Base-by-base conservation (phyloP, 2,113 vertebrate genomes). In the Cariama cristata region DNA sequence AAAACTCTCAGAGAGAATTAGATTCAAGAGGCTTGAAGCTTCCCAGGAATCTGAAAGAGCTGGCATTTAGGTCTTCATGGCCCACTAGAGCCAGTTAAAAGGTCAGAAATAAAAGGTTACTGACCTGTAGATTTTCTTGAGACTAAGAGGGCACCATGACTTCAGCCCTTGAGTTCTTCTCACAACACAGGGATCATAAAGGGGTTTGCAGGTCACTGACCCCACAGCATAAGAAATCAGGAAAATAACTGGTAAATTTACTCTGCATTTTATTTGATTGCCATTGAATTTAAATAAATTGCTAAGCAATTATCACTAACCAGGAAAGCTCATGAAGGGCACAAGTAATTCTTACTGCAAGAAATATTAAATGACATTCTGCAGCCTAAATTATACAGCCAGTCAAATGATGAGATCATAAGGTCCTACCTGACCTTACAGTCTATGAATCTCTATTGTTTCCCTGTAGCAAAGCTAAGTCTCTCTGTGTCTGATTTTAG, bases 71-170 rank as follows among this genome's bases (percentile, higher is more conserved):
- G 83, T 92, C 98, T 98, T 98, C 98, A 98, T 97, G 98, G 98
- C 96, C 97, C 96, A 90, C 95, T 98, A 97, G 97, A 98, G 95
- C 92, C 21, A 87, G 97, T 98, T 98, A 98, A 98, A 98, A 98
- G 97, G 90, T 98, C 97, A 98, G 86, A 97, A 98, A 98, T 96
- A 98, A 98, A 98, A 98, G 98, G 97, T 97, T 98, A 97, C 76
- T 98, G 98, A 98, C 98, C 98, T 96, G 87, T 96, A 96, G 94
- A 95, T 97, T 97, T 98, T 96, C 98, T 94, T 89, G 94, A 93
- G 92, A 94, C 86, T 71, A 81, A 62, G 82, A 95, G 87, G 81
- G 83, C 91, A 94, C 42, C 35, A 23, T 35, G 55, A 89, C 90
- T 93, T 94, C 91, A 96, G 86, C 77, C 90, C 81, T 80, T 45